A percentile compares a stretch with the other conserved stretches of the same genome.
Evolutionary conservation across 2,113 vertebrate species (phyloP).

Genomic region (Budorcas taxicolor): DNA sequence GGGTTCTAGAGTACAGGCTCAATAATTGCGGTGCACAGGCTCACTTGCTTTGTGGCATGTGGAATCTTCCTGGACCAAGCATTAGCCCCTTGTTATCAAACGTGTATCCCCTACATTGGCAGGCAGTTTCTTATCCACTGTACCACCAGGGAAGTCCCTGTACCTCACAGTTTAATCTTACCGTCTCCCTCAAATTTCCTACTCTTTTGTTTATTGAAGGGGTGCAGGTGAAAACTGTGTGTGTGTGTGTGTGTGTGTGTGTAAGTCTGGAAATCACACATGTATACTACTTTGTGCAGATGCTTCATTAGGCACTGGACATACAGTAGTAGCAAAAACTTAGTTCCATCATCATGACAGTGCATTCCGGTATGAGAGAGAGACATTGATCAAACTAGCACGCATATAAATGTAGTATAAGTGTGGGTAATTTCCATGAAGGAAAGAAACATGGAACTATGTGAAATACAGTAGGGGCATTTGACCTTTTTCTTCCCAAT

Average conservation of each 20-base stretch:
- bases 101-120: neutral
- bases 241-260: neutral
- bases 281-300: neutral
- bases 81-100: neutral
- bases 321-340: neutral
- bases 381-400: neutral
- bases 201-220: neutral
- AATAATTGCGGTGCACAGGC: neutral
- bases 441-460: neutral
- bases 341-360: neutral
- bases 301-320: neutral
- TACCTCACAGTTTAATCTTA: neutral
- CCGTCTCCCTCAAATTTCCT: neutral
- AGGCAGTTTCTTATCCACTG: neutral
- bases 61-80: neutral
- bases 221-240: neutral
- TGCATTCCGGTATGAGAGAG: neutral
- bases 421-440: neutral
- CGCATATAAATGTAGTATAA: neutral
- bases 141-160: neutral
- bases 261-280: neutral
- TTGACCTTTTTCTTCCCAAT: neutral
- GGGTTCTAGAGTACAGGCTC: neutral
- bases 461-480: neutral
- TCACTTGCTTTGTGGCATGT: neutral